A percentile compares a stretch with the other conserved stretches of the same genome.
These are phyloP conservation scores for Diabrotica undecimpunctata DNA, from an alignment of 1,140 invertebrate species.

Conservation along the genomic window DNA sequence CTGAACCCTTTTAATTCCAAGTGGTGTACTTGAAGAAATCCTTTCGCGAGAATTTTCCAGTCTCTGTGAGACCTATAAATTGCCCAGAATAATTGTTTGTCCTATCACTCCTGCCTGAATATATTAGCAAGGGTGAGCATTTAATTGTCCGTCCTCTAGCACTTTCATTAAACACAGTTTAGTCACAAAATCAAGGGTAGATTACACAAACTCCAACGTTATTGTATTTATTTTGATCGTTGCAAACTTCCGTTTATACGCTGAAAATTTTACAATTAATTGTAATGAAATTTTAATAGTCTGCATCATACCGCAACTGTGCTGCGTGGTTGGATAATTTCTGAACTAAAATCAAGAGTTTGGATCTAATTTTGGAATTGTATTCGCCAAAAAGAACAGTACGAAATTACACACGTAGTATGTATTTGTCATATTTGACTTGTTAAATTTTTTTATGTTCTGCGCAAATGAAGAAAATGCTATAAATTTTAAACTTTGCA, in stretches of 20 bases:
- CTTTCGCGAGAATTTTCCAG: background rate
- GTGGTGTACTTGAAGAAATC: slow-evolving; percentile 1
- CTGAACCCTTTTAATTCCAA: background rate
- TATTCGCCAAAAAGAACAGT: too few species aligned
- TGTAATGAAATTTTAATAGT: too few species aligned
- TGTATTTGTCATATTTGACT: too few species aligned
- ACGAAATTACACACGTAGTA: too few species aligned
- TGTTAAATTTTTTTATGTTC: too few species aligned
- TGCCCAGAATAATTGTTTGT: background rate
- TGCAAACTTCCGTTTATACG: background rate
- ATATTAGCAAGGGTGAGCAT: slow-evolving; percentile 1
- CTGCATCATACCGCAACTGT: too few species aligned
- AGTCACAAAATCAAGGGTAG: slow-evolving; percentile 2
- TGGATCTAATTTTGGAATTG: too few species aligned
- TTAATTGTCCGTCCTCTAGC: background rate
- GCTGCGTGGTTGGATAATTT: too few species aligned
- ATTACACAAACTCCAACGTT: background rate
- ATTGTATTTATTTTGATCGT: background rate
- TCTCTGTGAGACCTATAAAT: background rate
- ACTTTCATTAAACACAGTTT: slow-evolving; percentile 3
- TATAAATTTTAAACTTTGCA: too few species aligned
- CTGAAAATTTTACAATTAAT: too few species aligned
- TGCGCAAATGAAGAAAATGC: too few species aligned
- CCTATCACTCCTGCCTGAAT: slow-evolving; percentile 1
- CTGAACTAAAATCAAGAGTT: too few species aligned